Evolutionary conservation across 53 echinoderm and acorn worm genomes (phyloP).

Genomic region (Arbacia lixula): DNA sequence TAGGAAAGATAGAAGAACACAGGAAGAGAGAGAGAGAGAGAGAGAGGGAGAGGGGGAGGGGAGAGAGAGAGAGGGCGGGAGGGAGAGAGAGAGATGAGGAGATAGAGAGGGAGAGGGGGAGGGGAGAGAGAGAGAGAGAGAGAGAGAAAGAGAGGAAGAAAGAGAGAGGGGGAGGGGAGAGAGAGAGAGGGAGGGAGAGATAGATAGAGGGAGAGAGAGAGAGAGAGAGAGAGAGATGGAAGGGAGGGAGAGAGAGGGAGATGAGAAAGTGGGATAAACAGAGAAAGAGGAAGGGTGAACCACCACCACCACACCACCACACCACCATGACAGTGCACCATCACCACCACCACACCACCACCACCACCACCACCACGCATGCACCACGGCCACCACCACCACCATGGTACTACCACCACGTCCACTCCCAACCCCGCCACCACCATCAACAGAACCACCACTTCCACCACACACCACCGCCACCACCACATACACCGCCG

Average conservation of each 20-base stretch:
- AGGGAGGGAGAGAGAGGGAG: neutral
- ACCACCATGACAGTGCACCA: too few species aligned
- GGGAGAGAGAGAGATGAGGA: neutral
- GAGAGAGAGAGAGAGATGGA: neutral
- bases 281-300: neutral
- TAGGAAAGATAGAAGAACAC: neutral
- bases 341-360: too few species aligned
- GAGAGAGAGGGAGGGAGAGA: neutral
- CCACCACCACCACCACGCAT: too few species aligned
- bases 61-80: neutral
- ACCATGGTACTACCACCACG: too few species aligned
- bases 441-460: too few species aligned
- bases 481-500: too few species aligned
- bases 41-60: neutral
- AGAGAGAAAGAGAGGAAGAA: neutral
- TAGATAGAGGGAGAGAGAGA: neutral
- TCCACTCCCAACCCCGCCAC: too few species aligned
- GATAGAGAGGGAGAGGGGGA: neutral
- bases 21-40: neutral
- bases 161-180: neutral
- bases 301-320: too few species aligned
- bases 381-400: too few species aligned
- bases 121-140: neutral
- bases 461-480: too few species aligned
- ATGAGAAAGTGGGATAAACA: neutral